Evolutionary conservation across 2,113 vertebrate genomes (phyloP), one percentile per base, ranked within the genome.

Genomic region (Channa argus): DNA sequence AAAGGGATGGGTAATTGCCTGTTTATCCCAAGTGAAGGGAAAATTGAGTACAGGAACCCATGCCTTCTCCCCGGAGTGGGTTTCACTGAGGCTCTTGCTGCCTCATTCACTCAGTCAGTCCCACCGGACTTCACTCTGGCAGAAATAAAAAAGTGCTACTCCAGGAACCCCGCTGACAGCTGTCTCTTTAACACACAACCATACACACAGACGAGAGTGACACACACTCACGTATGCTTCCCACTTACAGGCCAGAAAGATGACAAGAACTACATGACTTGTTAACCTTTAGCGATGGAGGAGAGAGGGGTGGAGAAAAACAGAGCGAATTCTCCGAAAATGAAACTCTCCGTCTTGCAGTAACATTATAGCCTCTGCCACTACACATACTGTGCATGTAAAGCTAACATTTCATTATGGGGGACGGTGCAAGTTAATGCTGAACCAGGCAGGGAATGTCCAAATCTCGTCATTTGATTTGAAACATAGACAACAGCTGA

Each of bases 1-100:
- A 95, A 96, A 94, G 94, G 95, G 95, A 95, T 95, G 93, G 94
- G 95, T 96, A 96, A 98, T 97, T 98, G 96, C 95, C 96, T 97
- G 95, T 96, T 97, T 97, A 96, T 97, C 95, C 95, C 95, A 93
- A 90, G 94, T 93, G 95, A 96, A 95, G 94, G 88, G 85, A 76
- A 96, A 96, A 95, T 92, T 94, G 93, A 95, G 94, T 94, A 92
- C 89, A 94, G 94, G 94, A 93, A 83, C 87, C 65, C 91, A 80
- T 82, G 75, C 80, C 89, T 85, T 93, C 91, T 91, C 95, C 90
- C 93, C 64, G 60, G 85, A 63, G 71, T 82, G 74, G 89, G 81
- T 79, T 90, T 88, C 88, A 89, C 89, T 84, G 83, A 92, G 83
- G 67, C 82, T 86, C 88, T 86, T 47, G 74, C 86, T 86, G 84